These are phyloP conservation scores for Diglossa cyanea DNA, from an alignment of 2,797 vertebrate genomes.

Conservation along the genomic window DNA sequence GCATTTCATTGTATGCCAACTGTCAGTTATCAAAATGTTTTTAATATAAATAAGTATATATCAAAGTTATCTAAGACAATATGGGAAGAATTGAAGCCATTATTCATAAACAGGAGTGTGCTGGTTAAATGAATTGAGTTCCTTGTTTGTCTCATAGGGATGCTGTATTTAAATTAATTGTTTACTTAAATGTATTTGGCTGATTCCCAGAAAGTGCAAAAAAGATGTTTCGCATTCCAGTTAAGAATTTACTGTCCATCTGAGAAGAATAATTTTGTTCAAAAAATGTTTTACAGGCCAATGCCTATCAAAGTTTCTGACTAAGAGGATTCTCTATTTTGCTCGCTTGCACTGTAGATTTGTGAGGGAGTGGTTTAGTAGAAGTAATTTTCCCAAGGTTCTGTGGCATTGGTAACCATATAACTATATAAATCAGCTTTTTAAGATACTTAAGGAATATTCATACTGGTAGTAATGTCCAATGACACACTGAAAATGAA, in stretches of 20 bases:
- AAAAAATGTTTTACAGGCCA: neutral
- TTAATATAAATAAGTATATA: neutral
- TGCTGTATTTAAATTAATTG: neutral
- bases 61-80: neutral
- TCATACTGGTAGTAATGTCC: neutral
- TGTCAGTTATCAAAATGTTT: neutral
- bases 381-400: neutral
- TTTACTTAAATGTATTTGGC: neutral
- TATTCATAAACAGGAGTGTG: neutral
- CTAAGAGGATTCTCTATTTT: neutral
- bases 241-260: neutral
- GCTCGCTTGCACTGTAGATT: neutral
- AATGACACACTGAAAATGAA: neutral
- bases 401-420: neutral
- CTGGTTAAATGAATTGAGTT: neutral
- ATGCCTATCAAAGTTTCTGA: neutral
- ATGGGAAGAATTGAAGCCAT: neutral
- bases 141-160: neutral
- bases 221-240: neutral
- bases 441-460: neutral
- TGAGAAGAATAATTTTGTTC: neutral
- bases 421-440: neutral
- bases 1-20: neutral
- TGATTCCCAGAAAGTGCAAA: neutral
- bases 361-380: neutral